Evolutionary conservation across 2,888 invertebrate genomes (phyloP).

Genomic region (Gandaritis pyraliata): DNA sequence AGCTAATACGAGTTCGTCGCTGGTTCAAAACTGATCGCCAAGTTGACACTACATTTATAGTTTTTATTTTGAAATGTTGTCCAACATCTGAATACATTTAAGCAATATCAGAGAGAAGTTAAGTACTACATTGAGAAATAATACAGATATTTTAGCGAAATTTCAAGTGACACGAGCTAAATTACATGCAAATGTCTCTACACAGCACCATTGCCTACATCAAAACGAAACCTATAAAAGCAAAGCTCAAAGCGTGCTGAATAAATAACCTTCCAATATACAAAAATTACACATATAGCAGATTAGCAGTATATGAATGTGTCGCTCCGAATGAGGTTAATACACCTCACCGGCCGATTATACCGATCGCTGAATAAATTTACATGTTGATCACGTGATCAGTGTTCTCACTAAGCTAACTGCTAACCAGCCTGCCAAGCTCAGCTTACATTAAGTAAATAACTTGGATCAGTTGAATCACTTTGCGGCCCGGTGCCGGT

Average conservation of each 20-base stretch:
- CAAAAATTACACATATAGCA: constrained; percentile 1
- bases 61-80: too few species aligned
- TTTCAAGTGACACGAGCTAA: too few species aligned
- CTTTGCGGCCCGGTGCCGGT: constrained; percentile 48
- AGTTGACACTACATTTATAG: too few species aligned
- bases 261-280: constrained; percentile 10
- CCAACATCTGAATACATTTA: too few species aligned
- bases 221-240: neutral
- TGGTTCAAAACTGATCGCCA: too few species aligned
- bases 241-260: neutral
- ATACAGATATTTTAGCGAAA: too few species aligned
- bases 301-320: constrained; percentile 50
- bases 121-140: too few species aligned
- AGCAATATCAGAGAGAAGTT: too few species aligned
- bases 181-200: too few species aligned
- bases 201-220: too few species aligned
- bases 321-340: constrained; percentile 76
- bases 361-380: constrained; percentile 81
- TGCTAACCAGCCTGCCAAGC: constrained; percentile 63
- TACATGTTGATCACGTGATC: constrained; percentile 77
- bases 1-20: too few species aligned
- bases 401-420: constrained; percentile 70
- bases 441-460: constrained; percentile 63
- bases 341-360: constrained; percentile 71
- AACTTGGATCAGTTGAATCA: constrained; percentile 38